Evolutionary conservation across 1,140 invertebrate species (phyloP).

Genomic region (Scaptomyza hsui): DNA sequence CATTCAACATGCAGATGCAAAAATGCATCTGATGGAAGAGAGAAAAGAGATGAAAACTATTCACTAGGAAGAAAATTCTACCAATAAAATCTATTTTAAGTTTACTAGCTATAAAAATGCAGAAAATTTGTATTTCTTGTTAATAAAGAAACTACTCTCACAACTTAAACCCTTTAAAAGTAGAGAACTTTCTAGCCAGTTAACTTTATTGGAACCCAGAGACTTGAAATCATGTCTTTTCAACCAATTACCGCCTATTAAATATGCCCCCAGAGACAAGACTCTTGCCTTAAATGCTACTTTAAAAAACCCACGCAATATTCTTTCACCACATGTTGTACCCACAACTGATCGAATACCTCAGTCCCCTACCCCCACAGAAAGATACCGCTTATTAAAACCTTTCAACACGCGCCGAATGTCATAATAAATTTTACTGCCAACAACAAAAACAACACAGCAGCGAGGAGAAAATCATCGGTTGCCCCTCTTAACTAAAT

Average conservation of each 20-base stretch:
- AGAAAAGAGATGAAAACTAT: neutral
- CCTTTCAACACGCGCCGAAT: constrained; percentile 79
- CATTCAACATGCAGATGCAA: constrained; percentile 45
- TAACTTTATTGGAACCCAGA: too few species aligned
- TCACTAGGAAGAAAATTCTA: too few species aligned
- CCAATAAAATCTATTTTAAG: too few species aligned
- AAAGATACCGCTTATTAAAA: constrained; percentile 56
- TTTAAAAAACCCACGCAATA: constrained; percentile 2
- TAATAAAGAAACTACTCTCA: too few species aligned
- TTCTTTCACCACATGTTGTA: constrained; percentile 47
- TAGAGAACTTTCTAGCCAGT: too few species aligned
- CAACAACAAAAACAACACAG: constrained; percentile 37
- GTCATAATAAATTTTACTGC: constrained; percentile 73
- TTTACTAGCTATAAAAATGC: too few species aligned
- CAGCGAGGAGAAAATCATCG: constrained; percentile 44
- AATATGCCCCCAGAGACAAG: neutral
- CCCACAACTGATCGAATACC: constrained; percentile 10
- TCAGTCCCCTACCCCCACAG: neutral
- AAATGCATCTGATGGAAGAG: neutral
- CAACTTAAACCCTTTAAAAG: too few species aligned
- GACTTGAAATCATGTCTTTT: too few species aligned
- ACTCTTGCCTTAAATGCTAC: neutral
- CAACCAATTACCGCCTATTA: neutral
- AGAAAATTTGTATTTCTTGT: too few species aligned
- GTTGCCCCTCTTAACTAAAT: constrained; percentile 9